These are phyloP conservation scores for Julus scandinavius DNA, from an alignment of 2,888 invertebrate species.

Conservation along the genomic window DNA sequence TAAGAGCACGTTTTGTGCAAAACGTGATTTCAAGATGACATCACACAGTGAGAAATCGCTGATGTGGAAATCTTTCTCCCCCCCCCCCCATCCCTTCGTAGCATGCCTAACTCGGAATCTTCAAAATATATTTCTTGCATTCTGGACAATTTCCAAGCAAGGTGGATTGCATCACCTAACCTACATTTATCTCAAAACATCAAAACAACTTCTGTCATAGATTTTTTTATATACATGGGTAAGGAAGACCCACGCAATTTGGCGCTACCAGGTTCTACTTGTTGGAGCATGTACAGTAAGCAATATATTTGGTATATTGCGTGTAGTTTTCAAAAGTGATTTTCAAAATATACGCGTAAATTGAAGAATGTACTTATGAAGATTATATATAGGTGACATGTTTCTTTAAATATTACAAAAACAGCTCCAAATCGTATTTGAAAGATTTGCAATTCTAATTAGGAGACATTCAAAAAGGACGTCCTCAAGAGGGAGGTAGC, in stretches of 20 bases:
- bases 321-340: too few species aligned
- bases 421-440: too few species aligned
- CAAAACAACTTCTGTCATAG: not conserved
- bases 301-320: too few species aligned
- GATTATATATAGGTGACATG: too few species aligned
- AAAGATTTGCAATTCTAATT: too few species aligned
- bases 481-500: too few species aligned
- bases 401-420: too few species aligned
- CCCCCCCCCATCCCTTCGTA: not conserved
- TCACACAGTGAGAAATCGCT: not conserved
- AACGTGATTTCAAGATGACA: not conserved
- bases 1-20: not conserved
- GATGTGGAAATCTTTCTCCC: not conserved
- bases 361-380: too few species aligned
- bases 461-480: too few species aligned
- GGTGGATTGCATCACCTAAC: not conserved
- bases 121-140: not conserved
- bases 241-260: not conserved
- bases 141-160: not conserved
- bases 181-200: not conserved
- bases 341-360: too few species aligned
- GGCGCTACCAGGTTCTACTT: too few species aligned
- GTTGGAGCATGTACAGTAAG: too few species aligned
- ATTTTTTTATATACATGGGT: not conserved
- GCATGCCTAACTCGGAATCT: not conserved